These are phyloP conservation scores for Platypus cylindrus DNA, from an alignment of 2,888 invertebrate genomes.

Conservation along the genomic window DNA sequence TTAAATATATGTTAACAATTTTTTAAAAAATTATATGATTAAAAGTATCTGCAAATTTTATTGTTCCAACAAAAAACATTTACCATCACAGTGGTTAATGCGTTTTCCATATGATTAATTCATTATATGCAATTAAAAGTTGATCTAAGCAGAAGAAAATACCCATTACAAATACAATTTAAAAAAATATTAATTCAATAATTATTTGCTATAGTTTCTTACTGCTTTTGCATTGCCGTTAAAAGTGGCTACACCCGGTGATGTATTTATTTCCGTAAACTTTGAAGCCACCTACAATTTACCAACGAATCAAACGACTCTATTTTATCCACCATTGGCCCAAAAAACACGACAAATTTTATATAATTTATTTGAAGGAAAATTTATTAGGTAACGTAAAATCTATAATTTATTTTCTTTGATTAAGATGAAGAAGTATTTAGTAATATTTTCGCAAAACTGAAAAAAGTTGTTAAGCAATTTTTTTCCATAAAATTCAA, in stretches of 20 bases:
- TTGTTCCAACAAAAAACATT: no score
- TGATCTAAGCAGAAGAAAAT: no score
- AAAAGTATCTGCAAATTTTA: no score
- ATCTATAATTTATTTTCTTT: not conserved
- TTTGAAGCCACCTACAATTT: slow-evolving; percentile 56
- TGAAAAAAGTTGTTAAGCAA: not conserved
- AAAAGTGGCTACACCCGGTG: slow-evolving; percentile 48
- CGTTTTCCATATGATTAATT: no score
- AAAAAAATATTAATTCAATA: no score
- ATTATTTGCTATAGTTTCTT: slow-evolving; percentile 45
- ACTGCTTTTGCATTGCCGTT: slow-evolving; percentile 58
- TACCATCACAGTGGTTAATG: no score
- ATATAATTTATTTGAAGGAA: slow-evolving; percentile 24
- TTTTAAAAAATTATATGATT: not conserved
- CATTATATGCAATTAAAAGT: no score
- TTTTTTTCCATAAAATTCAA: no score
- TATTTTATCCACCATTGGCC: slow-evolving; percentile 25
- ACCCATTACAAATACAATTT: no score
- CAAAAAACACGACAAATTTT: slow-evolving; percentile 21
- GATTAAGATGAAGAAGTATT: not conserved
- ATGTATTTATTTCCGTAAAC: slow-evolving; percentile 61
- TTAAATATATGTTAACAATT: not conserved
- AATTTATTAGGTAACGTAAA: slow-evolving; percentile 24
- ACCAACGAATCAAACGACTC: slow-evolving; percentile 40
- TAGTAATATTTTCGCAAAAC: not conserved